Evolutionary conservation across 2,888 invertebrate genomes (phyloP).

Genomic region (Germaria angustata): DNA sequence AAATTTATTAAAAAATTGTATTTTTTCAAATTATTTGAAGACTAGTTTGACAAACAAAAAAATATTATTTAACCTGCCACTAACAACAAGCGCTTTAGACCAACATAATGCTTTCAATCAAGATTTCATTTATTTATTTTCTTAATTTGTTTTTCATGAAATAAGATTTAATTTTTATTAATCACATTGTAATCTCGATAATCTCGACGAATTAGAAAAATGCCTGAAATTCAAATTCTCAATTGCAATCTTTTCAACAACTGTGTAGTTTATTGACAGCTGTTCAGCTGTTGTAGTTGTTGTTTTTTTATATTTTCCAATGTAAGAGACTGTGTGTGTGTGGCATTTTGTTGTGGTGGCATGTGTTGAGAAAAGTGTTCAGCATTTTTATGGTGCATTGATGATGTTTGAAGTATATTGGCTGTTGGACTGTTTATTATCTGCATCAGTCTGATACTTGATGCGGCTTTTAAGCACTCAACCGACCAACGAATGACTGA

Average conservation of each 20-base stretch:
- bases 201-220: too few species aligned
- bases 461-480: constrained; percentile 33
- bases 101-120: too few species aligned
- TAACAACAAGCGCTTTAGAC: too few species aligned
- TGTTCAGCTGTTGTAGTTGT: neutral
- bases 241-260: neutral
- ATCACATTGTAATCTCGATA: too few species aligned
- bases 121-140: too few species aligned
- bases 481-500: neutral
- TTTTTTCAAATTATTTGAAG: too few species aligned
- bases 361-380: constrained; percentile 50
- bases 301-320: constrained; percentile 3
- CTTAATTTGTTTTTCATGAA: too few species aligned
- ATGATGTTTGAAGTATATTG: constrained; percentile 36
- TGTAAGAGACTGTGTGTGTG: constrained; percentile 7
- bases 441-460: constrained; percentile 29
- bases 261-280: constrained; percentile 2
- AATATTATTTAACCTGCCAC: too few species aligned
- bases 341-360: constrained; percentile 47
- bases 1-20: too few species aligned
- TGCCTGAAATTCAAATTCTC: too few species aligned
- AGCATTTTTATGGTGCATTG: constrained; percentile 51
- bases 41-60: too few species aligned
- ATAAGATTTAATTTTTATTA: too few species aligned
- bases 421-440: constrained; percentile 39